Percentiles rank a stretch among this genome's conserved stretches.
Evolutionary conservation across 2,113 vertebrate genomes (phyloP).

Genomic region (Phoenicopterus ruber): DNA sequence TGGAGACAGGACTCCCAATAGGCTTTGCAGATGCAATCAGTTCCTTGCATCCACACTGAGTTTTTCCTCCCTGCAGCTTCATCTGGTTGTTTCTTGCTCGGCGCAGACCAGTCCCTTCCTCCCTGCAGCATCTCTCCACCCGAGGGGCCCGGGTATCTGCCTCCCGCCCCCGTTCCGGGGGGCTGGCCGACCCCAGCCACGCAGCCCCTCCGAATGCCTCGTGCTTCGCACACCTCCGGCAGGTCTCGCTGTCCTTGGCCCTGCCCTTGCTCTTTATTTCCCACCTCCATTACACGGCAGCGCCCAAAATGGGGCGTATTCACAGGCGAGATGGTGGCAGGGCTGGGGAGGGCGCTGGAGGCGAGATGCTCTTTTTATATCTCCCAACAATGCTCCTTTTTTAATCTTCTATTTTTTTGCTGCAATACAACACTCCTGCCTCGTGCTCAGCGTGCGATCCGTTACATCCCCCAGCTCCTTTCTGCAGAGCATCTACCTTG

Average conservation of each 20-base stretch:
- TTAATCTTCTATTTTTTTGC: background rate
- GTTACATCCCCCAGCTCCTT: background rate
- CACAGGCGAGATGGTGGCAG: background rate
- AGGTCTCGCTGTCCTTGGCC: background rate
- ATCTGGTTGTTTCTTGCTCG: accelerated
- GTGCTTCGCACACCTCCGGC: background rate
- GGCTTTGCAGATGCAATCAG: background rate
- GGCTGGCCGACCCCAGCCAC: background rate
- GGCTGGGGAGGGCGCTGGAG: background rate
- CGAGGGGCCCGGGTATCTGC: accelerated
- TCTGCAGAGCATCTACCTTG: background rate
- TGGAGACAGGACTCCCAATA: background rate
- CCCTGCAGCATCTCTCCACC: background rate
- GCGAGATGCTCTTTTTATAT: background rate
- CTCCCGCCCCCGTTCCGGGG: accelerated
- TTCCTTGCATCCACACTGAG: background rate
- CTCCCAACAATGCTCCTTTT: background rate
- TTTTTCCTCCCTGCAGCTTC: background rate
- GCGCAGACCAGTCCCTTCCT: accelerated
- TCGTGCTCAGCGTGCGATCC: background rate
- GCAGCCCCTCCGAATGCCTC: accelerated
- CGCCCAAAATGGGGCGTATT: background rate
- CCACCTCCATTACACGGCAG: accelerated
- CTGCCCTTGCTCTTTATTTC: background rate
- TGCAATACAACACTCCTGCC: background rate